A percentile compares a stretch with the other conserved stretches of the same genome.
Evolutionary conservation across 2,113 vertebrate species (phyloP).

Genomic region (Pelecanoides urinatrix): DNA sequence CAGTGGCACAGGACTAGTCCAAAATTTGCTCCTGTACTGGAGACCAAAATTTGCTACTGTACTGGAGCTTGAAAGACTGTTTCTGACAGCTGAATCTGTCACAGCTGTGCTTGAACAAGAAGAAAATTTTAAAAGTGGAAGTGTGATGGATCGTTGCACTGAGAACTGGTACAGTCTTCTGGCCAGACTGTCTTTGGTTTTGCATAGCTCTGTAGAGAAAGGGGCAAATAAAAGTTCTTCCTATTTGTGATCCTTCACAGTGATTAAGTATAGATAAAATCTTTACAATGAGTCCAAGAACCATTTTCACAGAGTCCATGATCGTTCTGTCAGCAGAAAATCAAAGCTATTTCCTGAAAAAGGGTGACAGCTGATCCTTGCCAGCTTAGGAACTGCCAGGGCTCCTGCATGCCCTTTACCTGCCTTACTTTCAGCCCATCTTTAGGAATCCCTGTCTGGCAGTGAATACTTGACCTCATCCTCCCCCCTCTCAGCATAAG

Average conservation of each 20-base stretch:
- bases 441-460: neutral
- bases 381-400: neutral
- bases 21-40: neutral
- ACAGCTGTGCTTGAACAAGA: neutral
- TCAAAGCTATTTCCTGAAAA: neutral
- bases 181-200: neutral
- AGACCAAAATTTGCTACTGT: neutral
- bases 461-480: neutral
- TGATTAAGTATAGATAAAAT: neutral
- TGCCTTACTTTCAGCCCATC: neutral
- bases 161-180: neutral
- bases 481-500: neutral
- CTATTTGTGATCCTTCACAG: neutral
- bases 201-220: neutral
- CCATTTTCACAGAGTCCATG: neutral
- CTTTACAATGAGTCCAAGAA: neutral
- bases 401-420: neutral
- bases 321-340: neutral
- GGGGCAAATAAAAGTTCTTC: neutral
- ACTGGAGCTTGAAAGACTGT: neutral
- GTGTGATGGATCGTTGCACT: neutral
- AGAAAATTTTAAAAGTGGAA: neutral
- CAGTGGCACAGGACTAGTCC: neutral
- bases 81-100: neutral
- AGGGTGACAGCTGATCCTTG: neutral